A percentile compares a stretch with the other conserved stretches of the same genome.
These are phyloP conservation scores for Conus betulinus DNA, from an alignment of 1,140 invertebrate species.

Conservation along the genomic window DNA sequence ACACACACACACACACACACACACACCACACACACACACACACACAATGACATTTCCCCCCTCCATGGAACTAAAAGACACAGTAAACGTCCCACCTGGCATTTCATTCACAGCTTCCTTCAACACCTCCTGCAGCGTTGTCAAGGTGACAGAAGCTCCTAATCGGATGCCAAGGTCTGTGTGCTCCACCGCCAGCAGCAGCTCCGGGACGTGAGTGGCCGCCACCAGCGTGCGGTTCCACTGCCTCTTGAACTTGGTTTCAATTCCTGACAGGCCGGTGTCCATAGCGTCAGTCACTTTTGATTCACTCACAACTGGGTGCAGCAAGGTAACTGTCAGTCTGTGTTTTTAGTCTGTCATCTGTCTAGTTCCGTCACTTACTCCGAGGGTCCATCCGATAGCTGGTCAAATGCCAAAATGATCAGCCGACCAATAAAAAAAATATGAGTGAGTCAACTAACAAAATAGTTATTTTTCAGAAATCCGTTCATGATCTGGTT, in stretches of 20 bases:
- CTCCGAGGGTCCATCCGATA: no score
- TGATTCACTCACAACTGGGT: no score
- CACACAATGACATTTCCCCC: background rate
- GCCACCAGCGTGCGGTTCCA: conserved; percentile 89
- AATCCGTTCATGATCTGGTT: no score
- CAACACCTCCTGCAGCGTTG: conserved; percentile 83
- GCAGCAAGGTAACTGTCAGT: no score
- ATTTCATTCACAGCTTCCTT: conserved; percentile 77
- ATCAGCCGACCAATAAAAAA: no score
- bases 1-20: background rate
- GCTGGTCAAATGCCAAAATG: no score
- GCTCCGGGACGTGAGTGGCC: conserved; percentile 84
- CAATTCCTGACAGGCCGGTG: conserved; percentile 80
- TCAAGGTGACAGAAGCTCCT: conserved; percentile 89
- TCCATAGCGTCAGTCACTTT: conserved; percentile 25
- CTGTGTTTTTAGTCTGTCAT: no score
- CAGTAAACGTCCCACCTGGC: conserved; percentile 45
- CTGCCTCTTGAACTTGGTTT: conserved; percentile 92
- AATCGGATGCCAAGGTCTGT: conserved; percentile 81
- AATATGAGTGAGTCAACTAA: no score
- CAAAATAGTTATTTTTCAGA: no score
- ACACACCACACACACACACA: background rate
- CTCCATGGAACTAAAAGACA: background rate
- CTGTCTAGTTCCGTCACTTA: no score
- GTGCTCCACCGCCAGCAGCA: conserved; percentile 78